phyloP scores from a whole-genome alignment of 2,113 vertebrate genomes.

The Vulpes ferrilata region DNA sequence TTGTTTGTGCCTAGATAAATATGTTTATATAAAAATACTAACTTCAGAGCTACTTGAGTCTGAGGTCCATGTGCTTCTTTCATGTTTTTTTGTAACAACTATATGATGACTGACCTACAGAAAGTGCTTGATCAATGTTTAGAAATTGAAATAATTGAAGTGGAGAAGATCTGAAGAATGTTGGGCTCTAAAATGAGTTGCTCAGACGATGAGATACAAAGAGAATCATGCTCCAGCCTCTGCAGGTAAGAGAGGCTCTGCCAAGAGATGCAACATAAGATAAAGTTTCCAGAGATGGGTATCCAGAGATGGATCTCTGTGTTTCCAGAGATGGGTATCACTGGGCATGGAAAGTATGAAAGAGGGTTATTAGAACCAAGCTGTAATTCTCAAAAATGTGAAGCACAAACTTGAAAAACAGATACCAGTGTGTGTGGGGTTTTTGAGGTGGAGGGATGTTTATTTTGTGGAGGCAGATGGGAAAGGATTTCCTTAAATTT shows the following conservation, averaged over 20 bases:
- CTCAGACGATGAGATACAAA: neutral
- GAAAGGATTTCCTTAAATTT: neutral
- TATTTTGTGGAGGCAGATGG: neutral
- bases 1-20: neutral
- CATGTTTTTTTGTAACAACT: neutral
- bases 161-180: neutral
- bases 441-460: too few species aligned
- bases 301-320: neutral
- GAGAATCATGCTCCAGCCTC: neutral
- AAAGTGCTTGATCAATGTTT: neutral
- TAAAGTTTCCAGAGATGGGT: neutral
- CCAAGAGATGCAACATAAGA: neutral
- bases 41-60: neutral
- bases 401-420: neutral
- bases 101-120: neutral
- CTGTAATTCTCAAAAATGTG: rapidly evolving
- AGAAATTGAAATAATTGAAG: neutral
- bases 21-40: neutral
- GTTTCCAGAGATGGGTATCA: neutral
- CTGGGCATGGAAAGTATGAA: too few species aligned
- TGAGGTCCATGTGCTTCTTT: neutral
- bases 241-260: neutral
- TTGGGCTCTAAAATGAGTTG: neutral
- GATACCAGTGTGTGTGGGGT: neutral
- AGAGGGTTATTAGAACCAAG: neutral